A percentile compares a stretch with the other conserved stretches of the same genome.
Evolutionary conservation across 2,113 vertebrate genomes (phyloP).

Genomic region (Perccottus glenii): DNA sequence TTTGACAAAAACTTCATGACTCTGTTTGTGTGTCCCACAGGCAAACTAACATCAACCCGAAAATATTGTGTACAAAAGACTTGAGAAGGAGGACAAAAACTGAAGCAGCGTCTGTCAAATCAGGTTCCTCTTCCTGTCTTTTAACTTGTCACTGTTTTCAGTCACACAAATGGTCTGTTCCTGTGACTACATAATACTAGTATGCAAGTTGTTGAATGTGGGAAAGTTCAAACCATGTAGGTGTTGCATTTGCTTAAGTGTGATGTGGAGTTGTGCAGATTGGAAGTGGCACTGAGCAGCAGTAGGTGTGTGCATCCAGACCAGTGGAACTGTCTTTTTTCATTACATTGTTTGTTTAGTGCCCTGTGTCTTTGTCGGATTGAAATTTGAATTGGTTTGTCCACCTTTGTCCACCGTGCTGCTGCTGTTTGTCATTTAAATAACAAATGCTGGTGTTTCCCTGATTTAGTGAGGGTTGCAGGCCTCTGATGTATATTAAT

Average conservation of each 20-base stretch:
- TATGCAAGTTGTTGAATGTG: background rate
- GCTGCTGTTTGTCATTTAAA: conserved; percentile 83
- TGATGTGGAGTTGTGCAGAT: conserved; percentile 40
- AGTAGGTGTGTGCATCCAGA: conserved; percentile 45
- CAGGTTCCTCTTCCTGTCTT: conserved; percentile 58
- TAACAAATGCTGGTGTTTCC: conserved; percentile 80
- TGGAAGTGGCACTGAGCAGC: conserved; percentile 43
- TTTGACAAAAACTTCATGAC: background rate
- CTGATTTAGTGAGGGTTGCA: conserved; percentile 82
- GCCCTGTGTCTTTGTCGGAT: conserved; percentile 69
- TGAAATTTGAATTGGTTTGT: conserved; percentile 83
- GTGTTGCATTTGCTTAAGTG: conserved; percentile 10
- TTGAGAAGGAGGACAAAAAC: conserved; percentile 69
- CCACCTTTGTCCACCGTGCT: conserved; percentile 64
- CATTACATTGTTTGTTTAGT: conserved; percentile 76
- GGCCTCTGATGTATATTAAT: conserved; percentile 85
- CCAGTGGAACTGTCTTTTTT: conserved; percentile 71
- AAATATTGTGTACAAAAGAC: conserved; percentile 62
- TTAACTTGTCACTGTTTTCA: background rate
- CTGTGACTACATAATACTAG: background rate
- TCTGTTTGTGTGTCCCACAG: conserved; percentile 39
- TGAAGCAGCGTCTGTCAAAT: conserved; percentile 44
- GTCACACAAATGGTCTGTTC: background rate
- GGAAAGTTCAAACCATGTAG: background rate
- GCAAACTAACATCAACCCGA: conserved; percentile 62